A percentile compares a stretch with the other conserved stretches of the same genome.
phyloP scores from a whole-genome alignment of 53 echinoderm and acorn worm species.

The Holothuria leucospilota region DNA sequence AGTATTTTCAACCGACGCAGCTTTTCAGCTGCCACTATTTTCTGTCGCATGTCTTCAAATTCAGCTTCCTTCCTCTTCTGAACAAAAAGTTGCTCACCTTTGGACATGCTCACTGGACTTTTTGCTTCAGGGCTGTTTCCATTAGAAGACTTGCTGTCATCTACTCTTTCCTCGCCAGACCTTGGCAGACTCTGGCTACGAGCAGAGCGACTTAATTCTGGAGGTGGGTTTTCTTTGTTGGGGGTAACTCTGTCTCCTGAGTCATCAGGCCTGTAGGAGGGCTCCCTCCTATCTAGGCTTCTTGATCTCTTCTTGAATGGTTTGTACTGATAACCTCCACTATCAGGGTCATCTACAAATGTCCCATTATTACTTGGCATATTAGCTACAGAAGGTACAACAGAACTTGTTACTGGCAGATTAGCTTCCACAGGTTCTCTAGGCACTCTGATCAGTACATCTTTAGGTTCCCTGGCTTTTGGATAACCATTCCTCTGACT shows the following conservation, averaged over 20 bases:
- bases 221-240: slow-evolving; percentile 18
- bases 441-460: background rate
- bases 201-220: background rate
- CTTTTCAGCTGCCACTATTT: slow-evolving; percentile 42
- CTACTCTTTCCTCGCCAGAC: slow-evolving; percentile 1
- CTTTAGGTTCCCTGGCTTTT: background rate
- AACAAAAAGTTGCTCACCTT: slow-evolving; percentile 66
- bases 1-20: slow-evolving; percentile 21
- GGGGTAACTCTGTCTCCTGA: background rate
- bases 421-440: background rate
- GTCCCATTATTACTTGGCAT: background rate
- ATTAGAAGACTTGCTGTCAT: background rate
- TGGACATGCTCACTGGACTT: slow-evolving; percentile 23
- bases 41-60: slow-evolving; percentile 57
- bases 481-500: too few relatives aligned
- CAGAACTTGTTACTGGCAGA: background rate
- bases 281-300: slow-evolving; percentile 16
- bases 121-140: slow-evolving; percentile 2
- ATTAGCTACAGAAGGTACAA: background rate
- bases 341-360: slow-evolving; percentile 15
- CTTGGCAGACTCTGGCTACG: background rate
- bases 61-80: slow-evolving; percentile 69
- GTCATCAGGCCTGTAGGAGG: background rate
- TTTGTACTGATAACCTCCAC: slow-evolving; percentile 23
- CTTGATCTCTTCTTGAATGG: slow-evolving; percentile 25